Base-by-base conservation (phyloP, 2,113 vertebrate species). In the Microtus ochrogaster region DNA sequence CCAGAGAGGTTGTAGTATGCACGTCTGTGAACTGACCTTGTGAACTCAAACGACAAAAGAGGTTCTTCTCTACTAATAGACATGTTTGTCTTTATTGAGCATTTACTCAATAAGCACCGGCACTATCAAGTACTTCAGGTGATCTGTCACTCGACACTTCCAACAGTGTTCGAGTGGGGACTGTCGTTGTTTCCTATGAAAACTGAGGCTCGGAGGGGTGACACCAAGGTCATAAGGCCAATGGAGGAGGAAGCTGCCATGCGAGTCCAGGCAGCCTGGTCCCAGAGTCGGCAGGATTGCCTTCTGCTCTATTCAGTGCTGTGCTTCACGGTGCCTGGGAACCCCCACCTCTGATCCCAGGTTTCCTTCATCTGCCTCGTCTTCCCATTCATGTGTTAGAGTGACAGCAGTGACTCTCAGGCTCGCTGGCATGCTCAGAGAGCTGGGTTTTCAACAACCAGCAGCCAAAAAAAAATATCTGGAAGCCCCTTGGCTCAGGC, bases 41-140 rank as follows among this genome's bases (percentile, higher is more conserved):
- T 65, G 52, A 72, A 55, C 49, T n/a, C 47, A 74, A 10, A 2
- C 30, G 26, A 65, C 36, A 66, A 66, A 66, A 63, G 52, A 77
- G n/a, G 10, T 21, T 68, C 66, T 77, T 96, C 78, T 70, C 68
- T 58, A 68, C 68, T 13, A 55, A 8, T 1, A 84, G 28, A 36
- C 70, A 24, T 10, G 28, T 72, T 92, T 78, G n/a, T 28, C n/a
- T 63, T 65, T 84, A 65, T 6, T 97, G 95, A 96, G 65, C 65
- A n/a, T 39, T 72, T 96, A 68, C 70, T 87, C n/a, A n/a, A n/a
- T n/a, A 39, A 28, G n/a, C 12, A 79, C 58, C 22, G 10, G 36
- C 65, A 78, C 33, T 90, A 73, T 58, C 41, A 89, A 90, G 65
- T 14, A 68, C 24, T 65, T 79, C 13, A n/a, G 11, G 16, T 7